Percentiles rank a stretch among this genome's conserved stretches.
Conservation (phyloP, 2,113 vertebrate genomes). For the Eretmochelys imbricata region DNA sequence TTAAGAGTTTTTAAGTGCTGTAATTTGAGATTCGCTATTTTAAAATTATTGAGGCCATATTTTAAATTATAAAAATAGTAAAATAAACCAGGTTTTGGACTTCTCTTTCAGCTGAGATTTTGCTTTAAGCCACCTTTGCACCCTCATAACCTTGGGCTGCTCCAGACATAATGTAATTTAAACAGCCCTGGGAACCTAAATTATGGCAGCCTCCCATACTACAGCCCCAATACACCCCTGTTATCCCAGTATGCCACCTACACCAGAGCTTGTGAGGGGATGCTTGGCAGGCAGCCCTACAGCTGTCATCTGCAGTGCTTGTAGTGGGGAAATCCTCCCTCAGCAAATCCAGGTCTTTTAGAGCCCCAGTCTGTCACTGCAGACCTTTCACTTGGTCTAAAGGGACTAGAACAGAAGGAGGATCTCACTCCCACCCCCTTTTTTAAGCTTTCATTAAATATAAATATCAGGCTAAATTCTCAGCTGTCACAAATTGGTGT, state of each 20-base stretch:
- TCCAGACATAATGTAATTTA: not conserved
- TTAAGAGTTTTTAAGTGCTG: not conserved
- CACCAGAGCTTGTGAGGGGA: not conserved
- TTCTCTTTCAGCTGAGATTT: not conserved
- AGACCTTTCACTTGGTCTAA: not conserved
- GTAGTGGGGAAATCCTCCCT: not conserved
- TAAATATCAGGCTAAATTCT: not conserved
- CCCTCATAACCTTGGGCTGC: not conserved
- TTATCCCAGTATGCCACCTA: not conserved
- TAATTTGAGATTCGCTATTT: not conserved
- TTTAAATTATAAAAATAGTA: not conserved
- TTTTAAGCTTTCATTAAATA: not conserved
- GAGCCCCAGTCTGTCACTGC: not conserved
- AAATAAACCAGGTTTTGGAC: not conserved
- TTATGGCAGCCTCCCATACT: not conserved
- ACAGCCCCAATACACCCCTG: not conserved
- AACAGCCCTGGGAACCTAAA: not conserved
- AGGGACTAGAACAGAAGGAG: not conserved
- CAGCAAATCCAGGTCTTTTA: not conserved
- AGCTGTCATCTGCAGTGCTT: not conserved
- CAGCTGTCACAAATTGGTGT: not conserved
- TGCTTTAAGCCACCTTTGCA: not conserved
- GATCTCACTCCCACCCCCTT: not conserved
- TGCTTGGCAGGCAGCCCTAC: not conserved
- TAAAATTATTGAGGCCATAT: conserved; percentile 2